Evolutionary conservation across 2,888 invertebrate species (phyloP).

Genomic region (Heliothis peltigera): DNA sequence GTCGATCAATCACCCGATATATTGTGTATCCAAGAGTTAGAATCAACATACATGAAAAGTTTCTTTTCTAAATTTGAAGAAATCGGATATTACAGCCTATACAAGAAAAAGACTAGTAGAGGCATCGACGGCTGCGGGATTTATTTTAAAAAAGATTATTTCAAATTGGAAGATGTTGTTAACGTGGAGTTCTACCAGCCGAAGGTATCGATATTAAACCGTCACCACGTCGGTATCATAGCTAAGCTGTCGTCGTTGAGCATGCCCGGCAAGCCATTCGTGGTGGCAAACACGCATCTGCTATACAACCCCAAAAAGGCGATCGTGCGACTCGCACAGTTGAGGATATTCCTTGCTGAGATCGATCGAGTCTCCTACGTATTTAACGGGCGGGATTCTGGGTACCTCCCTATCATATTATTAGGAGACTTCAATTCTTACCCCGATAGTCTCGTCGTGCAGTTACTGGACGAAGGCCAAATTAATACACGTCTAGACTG

Average conservation of each 20-base stretch:
- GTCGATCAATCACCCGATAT: conserved; percentile 21
- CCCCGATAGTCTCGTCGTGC: conserved; percentile 2
- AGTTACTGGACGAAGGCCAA: conserved; percentile 15
- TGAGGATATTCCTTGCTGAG: conserved; percentile 33
- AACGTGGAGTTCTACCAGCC: conserved; percentile 31
- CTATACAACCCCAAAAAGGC: not conserved
- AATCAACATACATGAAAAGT: not conserved
- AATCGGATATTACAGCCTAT: conserved; percentile 12
- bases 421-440: conserved; percentile 17
- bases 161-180: conserved; percentile 14
- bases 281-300: conserved; percentile 31
- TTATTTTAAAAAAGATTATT: conserved; percentile 14
- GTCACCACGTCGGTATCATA: conserved; percentile 26
- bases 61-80: conserved; percentile 13
- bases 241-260: conserved; percentile 14
- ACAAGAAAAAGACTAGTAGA: conserved; percentile 23
- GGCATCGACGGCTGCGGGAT: conserved; percentile 22
- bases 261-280: conserved; percentile 1
- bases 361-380: conserved; percentile 24
- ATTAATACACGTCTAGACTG: conserved; percentile 4
- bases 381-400: conserved; percentile 4
- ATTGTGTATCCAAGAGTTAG: conserved; percentile 29
- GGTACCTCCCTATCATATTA: conserved; percentile 26
- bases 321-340: conserved; percentile 7
- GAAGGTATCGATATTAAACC: conserved; percentile 5